Evolutionary conservation across 2,797 vertebrate genomes (phyloP).

Genomic region (Micrastur ruficollis): DNA sequence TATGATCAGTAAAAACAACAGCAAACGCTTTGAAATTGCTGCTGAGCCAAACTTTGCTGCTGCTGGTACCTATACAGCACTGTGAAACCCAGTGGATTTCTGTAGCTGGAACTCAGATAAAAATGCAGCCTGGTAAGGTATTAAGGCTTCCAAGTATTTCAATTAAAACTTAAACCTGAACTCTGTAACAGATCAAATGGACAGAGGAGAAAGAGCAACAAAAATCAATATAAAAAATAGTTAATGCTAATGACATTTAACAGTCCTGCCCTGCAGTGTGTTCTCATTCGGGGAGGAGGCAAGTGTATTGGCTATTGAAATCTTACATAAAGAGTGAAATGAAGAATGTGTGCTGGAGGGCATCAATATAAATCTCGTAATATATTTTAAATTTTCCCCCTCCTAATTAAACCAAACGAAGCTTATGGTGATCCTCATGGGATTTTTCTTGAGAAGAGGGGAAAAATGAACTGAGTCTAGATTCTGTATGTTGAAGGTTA

Average conservation of each 20-base stretch:
- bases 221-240: constrained; percentile 33
- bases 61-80: not conserved
- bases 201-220: not conserved
- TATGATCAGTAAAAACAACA: not conserved
- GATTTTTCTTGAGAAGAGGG: not conserved
- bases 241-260: constrained; percentile 35
- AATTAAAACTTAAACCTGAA: constrained; percentile 33
- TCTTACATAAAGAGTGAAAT: constrained; percentile 3
- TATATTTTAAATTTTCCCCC: not conserved
- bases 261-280: not conserved
- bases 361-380: not conserved
- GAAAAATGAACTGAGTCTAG: not conserved
- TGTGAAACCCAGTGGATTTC: not conserved
- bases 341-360: constrained; percentile 30
- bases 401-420: not conserved
- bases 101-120: not conserved
- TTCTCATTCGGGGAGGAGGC: not conserved
- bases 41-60: not conserved
- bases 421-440: not conserved
- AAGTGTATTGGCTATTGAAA: not conserved
- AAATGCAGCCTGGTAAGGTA: not conserved
- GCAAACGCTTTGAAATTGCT: not conserved
- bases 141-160: not conserved
- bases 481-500: constrained; percentile 6
- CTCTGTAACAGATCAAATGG: not conserved